Conservation (phyloP, 2,797 vertebrate species). For the Morelia viridis region DNA sequence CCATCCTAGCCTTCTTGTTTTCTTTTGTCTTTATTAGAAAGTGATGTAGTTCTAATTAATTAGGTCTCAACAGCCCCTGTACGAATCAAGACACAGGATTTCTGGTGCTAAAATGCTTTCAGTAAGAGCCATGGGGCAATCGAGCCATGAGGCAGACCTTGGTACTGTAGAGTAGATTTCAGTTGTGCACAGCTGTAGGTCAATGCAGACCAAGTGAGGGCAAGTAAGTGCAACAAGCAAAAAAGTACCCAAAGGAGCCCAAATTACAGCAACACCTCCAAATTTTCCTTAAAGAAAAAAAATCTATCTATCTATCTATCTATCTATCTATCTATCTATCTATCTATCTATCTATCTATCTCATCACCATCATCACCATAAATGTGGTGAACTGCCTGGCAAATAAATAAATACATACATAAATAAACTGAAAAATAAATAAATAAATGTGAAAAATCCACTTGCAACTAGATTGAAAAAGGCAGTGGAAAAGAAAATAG, state of each 20-base stretch:
- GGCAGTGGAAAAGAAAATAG: rapidly evolving
- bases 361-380: neutral
- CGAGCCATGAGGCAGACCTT: neutral
- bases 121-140: neutral
- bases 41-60: neutral
- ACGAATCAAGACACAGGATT: neutral
- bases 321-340: too few species aligned
- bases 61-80: neutral
- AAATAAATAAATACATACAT: neutral
- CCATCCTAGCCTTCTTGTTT: neutral
- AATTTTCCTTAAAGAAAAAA: neutral
- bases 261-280: neutral
- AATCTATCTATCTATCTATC: too few species aligned
- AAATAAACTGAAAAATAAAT: neutral
- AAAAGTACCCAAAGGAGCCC: neutral
- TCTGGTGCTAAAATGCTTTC: neutral
- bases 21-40: neutral
- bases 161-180: neutral
- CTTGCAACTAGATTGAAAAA: rapidly evolving
- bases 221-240: neutral
- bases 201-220: neutral
- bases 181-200: too few species aligned
- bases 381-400: neutral
- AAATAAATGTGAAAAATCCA: neutral
- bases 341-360: too few species aligned